Conservation (phyloP, 1,140 invertebrate genomes). For the Rhagoletis pomonella region DNA sequence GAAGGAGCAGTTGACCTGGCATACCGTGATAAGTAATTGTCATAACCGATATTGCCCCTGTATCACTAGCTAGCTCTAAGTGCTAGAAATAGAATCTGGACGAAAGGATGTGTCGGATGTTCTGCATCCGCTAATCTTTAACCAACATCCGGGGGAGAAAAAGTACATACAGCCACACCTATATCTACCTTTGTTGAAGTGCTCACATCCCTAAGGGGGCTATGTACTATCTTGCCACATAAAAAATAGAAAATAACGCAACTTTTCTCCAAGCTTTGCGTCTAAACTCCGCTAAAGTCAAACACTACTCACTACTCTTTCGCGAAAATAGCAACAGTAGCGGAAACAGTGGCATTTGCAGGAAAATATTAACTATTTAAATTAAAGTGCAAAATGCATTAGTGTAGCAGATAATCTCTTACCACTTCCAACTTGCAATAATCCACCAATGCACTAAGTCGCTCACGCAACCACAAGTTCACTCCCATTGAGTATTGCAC, state of each 20-base stretch:
- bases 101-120: too few relatives aligned
- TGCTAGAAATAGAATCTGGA: too few relatives aligned
- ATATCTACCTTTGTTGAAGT: too few relatives aligned
- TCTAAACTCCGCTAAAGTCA: background rate
- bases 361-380: background rate
- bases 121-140: too few relatives aligned
- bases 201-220: too few relatives aligned
- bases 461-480: background rate
- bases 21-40: too few relatives aligned
- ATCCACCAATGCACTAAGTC: background rate
- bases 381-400: constrained; percentile 23
- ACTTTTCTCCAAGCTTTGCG: background rate
- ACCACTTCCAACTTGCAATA: background rate
- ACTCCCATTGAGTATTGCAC: background rate
- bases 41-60: too few relatives aligned
- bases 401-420: constrained; percentile 14
- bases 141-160: too few relatives aligned
- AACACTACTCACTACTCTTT: background rate
- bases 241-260: background rate
- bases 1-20: too few relatives aligned
- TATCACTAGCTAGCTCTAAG: too few relatives aligned
- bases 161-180: too few relatives aligned
- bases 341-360: background rate
- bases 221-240: background rate
- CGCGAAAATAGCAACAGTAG: constrained; percentile 1